phyloP scores from a whole-genome alignment of 2,797 vertebrate genomes.

The Oreortyx pictus region DNA sequence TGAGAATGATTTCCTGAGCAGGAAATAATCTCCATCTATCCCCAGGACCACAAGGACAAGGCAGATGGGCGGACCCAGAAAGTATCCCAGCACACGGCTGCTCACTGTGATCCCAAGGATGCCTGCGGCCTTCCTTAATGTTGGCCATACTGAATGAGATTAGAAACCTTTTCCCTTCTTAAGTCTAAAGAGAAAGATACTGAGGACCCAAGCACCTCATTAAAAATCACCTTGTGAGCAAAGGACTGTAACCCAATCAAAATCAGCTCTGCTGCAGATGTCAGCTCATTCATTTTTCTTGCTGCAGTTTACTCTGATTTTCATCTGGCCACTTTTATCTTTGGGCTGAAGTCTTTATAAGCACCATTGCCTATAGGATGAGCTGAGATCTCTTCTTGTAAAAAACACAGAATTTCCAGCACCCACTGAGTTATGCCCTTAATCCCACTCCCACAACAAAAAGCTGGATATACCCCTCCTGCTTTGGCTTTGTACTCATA shows the following conservation, averaged over 20 bases:
- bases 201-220: neutral
- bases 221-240: constrained; percentile 1
- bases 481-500: neutral
- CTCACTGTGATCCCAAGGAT: neutral
- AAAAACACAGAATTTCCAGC: neutral
- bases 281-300: neutral
- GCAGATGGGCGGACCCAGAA: neutral
- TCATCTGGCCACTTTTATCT: neutral
- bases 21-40: neutral
- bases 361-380: neutral
- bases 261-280: neutral
- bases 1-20: accelerated
- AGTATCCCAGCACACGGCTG: neutral
- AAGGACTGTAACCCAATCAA: constrained; percentile 32
- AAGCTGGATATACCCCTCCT: neutral
- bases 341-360: neutral
- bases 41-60: neutral
- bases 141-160: neutral
- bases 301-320: neutral
- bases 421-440: neutral
- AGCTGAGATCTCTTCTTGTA: neutral
- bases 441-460: neutral
- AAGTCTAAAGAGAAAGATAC: neutral
- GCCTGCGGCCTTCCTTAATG: neutral
- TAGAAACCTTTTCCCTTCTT: constrained; percentile 3